phyloP scores from a whole-genome alignment of 2,797 vertebrate species.

The Platyrinchus mystaceus region DNA sequence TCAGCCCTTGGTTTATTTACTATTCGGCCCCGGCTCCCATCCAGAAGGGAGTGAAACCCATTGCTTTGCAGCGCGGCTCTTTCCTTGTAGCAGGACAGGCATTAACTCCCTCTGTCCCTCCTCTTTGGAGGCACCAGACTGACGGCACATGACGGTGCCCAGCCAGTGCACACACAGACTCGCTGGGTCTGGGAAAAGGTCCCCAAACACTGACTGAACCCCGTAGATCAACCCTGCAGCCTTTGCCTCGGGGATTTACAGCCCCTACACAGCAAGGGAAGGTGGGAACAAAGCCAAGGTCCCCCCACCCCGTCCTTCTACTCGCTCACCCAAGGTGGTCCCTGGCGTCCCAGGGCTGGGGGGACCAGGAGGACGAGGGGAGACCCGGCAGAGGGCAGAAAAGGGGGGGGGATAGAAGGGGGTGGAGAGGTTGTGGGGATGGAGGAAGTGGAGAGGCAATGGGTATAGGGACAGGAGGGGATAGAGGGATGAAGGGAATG shows the following conservation, averaged over 20 bases:
- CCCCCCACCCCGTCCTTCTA: accelerated
- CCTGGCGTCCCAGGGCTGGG: neutral
- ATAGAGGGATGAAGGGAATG: neutral
- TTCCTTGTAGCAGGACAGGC: neutral
- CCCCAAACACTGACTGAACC: accelerated
- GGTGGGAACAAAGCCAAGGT: neutral
- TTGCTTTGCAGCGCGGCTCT: neutral
- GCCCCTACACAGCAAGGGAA: neutral
- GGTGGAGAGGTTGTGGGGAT: neutral
- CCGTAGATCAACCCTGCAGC: accelerated
- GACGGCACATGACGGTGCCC: accelerated
- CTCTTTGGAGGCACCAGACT: accelerated
- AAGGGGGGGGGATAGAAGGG: neutral
- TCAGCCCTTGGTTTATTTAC: neutral
- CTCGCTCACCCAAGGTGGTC: neutral
- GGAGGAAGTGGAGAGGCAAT: neutral
- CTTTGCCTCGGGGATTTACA: too few relatives aligned
- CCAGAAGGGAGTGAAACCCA: neutral
- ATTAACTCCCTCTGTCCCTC: neutral
- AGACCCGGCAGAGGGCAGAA: neutral
- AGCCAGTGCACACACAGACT: neutral
- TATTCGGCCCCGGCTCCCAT: neutral
- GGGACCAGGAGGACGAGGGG: neutral
- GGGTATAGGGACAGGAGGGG: neutral
- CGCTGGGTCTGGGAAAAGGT: neutral